Percentiles rank a stretch among this genome's conserved stretches.
phyloP scores from a whole-genome alignment of 1,140 invertebrate genomes.

The Sinella curviseta region DNA sequence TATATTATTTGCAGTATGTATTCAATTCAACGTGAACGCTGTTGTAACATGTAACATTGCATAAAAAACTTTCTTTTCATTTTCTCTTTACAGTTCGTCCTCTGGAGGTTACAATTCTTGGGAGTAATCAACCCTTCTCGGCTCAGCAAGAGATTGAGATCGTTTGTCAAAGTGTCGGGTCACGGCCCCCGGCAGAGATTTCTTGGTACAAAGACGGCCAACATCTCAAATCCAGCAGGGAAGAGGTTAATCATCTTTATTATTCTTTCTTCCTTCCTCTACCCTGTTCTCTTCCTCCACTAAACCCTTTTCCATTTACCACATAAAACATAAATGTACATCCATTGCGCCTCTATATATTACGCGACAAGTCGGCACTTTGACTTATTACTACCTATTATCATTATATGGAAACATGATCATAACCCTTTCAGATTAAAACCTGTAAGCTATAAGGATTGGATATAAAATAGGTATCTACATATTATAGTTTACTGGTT shows the following conservation, averaged over 20 bases:
- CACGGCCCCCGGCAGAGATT: constrained; percentile 11
- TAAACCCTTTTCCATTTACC: background rate
- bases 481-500: too few relatives aligned
- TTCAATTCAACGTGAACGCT: too few relatives aligned
- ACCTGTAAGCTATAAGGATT: too few relatives aligned
- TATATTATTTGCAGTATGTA: too few relatives aligned
- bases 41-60: too few relatives aligned
- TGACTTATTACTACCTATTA: background rate
- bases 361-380: background rate
- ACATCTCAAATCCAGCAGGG: constrained; percentile 41
- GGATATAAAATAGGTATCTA: too few relatives aligned
- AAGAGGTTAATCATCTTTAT: constrained; percentile 43
- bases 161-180: constrained; percentile 53
- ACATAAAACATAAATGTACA: background rate
- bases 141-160: constrained; percentile 54
- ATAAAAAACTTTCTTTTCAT: constrained; percentile 24
- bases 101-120: constrained; percentile 52
- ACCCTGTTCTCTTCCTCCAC: too few relatives aligned
- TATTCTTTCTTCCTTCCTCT: constrained; percentile 14
- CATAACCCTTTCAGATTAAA: too few relatives aligned
- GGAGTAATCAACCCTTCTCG: constrained; percentile 52
- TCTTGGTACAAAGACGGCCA: constrained; percentile 47
- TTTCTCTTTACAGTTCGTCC: constrained; percentile 55
- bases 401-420: too few relatives aligned
- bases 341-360: background rate